Evolutionary conservation across 2,797 vertebrate genomes (phyloP), one percentile per base, ranked within the genome.

Genomic region (Hirundo rustica): DNA sequence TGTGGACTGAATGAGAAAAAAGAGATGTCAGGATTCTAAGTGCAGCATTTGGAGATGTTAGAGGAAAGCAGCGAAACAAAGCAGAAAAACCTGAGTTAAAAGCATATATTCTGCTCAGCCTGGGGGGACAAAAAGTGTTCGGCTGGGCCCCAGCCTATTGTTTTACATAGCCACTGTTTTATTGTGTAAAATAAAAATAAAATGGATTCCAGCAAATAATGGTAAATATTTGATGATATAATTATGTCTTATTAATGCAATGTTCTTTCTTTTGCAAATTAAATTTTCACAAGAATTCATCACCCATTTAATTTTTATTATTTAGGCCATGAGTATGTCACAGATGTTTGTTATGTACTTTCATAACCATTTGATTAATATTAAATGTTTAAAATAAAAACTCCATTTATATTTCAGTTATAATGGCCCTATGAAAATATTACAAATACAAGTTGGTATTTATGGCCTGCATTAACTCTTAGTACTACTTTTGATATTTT

Each of bases 181-280:
- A 97, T 96, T 94, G 96, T 82, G 70, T 81, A 93, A 96, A 97
- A 96, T 86, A 94, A 96, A 97, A 97, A 96, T 87, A 97, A 96
- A 97, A 97, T 93, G 65, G 93, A 97, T 97, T 96, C 76, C 95
- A 54, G 75, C 76, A 96, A 97, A 96, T 96, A 95, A 96, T 96
- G 91, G 96, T 98, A 97, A 98, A 98, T 98, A 97, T 98, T 98
- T 98, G 96, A 98, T 97, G 97, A 97, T 89, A 96, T 91, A 97
- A 98, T 98, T 98, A 98, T 97, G 95, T 85, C 96, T 98, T 98
- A 97, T 97, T 97, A 98, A 98, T 97, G 95, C 93, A 91, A 90
- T 94, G 93, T 83, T 96, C 96, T 97, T 97, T 97, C 96, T 97
- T 97, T 97, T 91, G 89, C 94, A 93, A 96, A 98, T 98, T 97